These are phyloP conservation scores for Delphinus delphis DNA, from an alignment of 2,113 vertebrate genomes.

Conservation along the genomic window DNA sequence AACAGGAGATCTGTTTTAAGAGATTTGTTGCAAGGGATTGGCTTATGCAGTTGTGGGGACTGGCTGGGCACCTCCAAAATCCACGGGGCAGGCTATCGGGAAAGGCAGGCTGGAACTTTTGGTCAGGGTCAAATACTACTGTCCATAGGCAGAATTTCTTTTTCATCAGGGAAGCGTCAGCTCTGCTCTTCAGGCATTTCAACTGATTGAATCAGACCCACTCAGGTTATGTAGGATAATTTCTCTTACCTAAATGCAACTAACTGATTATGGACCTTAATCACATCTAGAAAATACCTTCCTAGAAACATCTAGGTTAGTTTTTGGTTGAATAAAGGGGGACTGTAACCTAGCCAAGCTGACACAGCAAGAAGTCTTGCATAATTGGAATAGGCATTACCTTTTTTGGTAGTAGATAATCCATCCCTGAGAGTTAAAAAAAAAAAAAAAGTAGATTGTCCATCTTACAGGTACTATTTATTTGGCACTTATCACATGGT, in stretches of 20 bases:
- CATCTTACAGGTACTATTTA: background rate
- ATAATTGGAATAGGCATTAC: background rate
- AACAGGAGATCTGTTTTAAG: background rate
- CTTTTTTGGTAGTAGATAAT: background rate
- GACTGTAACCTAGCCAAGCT: background rate
- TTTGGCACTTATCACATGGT: background rate
- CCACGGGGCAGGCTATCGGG: fast-evolving
- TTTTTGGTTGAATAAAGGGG: background rate
- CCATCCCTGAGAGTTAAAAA: background rate
- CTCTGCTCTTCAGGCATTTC: background rate
- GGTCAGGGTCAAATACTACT: background rate
- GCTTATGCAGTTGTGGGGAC: background rate
- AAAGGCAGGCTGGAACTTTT: background rate
- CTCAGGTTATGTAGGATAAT: background rate
- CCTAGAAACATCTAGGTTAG: background rate
- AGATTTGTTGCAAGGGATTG: background rate
- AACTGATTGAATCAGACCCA: background rate
- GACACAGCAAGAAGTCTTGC: background rate
- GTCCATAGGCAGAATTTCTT: background rate
- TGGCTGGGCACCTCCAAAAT: background rate
- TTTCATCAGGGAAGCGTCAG: background rate
- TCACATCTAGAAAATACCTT: background rate
- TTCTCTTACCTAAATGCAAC: background rate
- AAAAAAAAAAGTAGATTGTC: background rate
- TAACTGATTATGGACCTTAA: background rate